Conservation (phyloP, 2,888 invertebrate genomes). For the Lithophane socia region DNA sequence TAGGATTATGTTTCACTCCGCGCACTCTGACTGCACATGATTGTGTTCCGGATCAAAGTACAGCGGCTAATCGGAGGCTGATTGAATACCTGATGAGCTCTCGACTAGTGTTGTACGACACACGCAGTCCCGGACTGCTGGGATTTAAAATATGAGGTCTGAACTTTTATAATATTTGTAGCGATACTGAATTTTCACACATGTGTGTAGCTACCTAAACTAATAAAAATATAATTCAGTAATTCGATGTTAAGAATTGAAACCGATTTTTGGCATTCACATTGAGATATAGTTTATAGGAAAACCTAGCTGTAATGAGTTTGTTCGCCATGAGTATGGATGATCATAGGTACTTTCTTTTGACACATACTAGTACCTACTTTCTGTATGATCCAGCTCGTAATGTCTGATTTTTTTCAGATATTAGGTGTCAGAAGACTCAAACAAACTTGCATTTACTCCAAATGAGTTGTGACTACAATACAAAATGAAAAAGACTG, state of each 20-base stretch:
- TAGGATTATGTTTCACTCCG: background rate
- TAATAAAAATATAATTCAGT: no score
- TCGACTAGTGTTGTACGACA: conserved; percentile 38
- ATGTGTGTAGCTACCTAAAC: no score
- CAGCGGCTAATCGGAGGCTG: conserved; percentile 50
- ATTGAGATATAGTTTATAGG: no score
- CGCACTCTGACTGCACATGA: conserved; percentile 11
- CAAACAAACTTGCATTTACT: background rate
- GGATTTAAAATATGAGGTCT: background rate
- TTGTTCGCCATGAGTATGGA: background rate
- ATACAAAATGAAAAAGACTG: background rate
- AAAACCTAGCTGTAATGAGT: background rate
- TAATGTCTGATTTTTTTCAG: no score
- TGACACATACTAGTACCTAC: background rate
- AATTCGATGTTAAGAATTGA: background rate
- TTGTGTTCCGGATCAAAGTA: conserved; percentile 30
- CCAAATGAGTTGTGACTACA: background rate
- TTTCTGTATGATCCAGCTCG: background rate
- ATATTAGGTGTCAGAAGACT: background rate
- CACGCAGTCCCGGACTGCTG: background rate
- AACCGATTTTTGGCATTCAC: background rate
- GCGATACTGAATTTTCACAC: background rate
- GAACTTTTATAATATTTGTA: background rate
- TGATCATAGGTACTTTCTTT: background rate
- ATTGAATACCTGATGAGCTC: conserved; percentile 64